These are phyloP conservation scores for Sminthurinus aureus DNA, from an alignment of 2,888 invertebrate genomes.

Conservation along the genomic window DNA sequence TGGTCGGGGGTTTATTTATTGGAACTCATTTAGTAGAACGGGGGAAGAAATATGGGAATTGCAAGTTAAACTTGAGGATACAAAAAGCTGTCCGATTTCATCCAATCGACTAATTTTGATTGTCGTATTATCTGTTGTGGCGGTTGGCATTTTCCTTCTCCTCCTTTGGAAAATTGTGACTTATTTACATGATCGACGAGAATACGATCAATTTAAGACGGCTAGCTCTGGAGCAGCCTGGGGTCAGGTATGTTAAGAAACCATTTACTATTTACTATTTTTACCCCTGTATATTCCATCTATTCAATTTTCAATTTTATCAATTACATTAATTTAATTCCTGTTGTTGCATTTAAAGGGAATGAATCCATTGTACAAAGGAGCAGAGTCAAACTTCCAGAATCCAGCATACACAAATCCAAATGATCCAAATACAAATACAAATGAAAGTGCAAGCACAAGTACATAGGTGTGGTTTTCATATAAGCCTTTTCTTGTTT, in stretches of 20 bases:
- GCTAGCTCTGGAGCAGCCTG: slow-evolving; percentile 13
- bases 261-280: background rate
- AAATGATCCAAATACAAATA: too few species aligned
- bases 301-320: background rate
- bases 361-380: slow-evolving; percentile 34
- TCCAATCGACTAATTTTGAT: slow-evolving; percentile 68
- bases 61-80: background rate
- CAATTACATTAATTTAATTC: background rate
- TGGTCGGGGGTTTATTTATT: background rate
- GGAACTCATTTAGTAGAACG: background rate
- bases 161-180: slow-evolving; percentile 97
- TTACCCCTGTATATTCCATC: background rate
- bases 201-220: slow-evolving; percentile 92
- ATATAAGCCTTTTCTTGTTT: too few species aligned
- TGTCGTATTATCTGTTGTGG: slow-evolving; percentile 95
- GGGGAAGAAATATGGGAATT: background rate
- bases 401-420: slow-evolving; percentile 31
- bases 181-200: slow-evolving; percentile 94
- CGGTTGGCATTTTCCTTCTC: slow-evolving; percentile 90
- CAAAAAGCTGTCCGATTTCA: background rate
- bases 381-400: slow-evolving; percentile 12
- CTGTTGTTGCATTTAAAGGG: background rate
- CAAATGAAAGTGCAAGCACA: too few species aligned
- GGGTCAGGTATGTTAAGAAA: slow-evolving; percentile 8
- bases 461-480: too few species aligned